A percentile compares a stretch with the other conserved stretches of the same genome.
These are phyloP conservation scores for Chascanopsetta lugubris DNA, from an alignment of 2,113 vertebrate species.

Conservation along the genomic window DNA sequence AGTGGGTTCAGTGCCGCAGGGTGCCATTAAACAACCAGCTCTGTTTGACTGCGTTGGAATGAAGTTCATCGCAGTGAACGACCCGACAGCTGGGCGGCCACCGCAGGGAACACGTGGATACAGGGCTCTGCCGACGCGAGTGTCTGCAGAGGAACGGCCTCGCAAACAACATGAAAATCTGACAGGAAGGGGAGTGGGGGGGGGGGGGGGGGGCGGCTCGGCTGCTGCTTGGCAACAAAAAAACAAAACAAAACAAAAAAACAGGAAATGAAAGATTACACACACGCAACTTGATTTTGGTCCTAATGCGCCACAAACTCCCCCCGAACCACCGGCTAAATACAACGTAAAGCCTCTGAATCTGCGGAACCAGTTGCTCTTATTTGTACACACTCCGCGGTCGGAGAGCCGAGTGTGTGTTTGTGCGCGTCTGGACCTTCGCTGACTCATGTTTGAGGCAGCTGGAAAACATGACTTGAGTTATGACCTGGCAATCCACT, in stretches of 20 bases:
- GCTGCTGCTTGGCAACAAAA: neutral
- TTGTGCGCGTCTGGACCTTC: slow-evolving; percentile 9
- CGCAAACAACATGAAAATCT: too few relatives aligned
- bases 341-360: slow-evolving; percentile 4
- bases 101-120: too few relatives aligned
- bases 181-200: neutral
- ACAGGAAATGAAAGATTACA: neutral
- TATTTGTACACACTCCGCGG: slow-evolving; percentile 26
- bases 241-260: too few relatives aligned
- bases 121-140: too few relatives aligned
- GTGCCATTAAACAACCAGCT: slow-evolving; percentile 45
- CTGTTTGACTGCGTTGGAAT: slow-evolving; percentile 43
- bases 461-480: slow-evolving; percentile 40
- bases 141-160: too few relatives aligned
- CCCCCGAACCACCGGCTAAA: neutral
- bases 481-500: slow-evolving; percentile 20
- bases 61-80: slow-evolving; percentile 47
- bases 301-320: neutral
- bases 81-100: slow-evolving; percentile 4
- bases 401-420: slow-evolving; percentile 48
- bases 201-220: neutral
- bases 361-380: slow-evolving; percentile 3
- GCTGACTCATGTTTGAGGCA: slow-evolving; percentile 20
- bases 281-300: neutral
- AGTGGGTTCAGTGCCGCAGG: neutral